Percentiles rank a stretch among this genome's conserved stretches.
These are phyloP conservation scores for Muraenolepis orangiensis DNA, from an alignment of 2,797 vertebrate genomes.

Conservation along the genomic window DNA sequence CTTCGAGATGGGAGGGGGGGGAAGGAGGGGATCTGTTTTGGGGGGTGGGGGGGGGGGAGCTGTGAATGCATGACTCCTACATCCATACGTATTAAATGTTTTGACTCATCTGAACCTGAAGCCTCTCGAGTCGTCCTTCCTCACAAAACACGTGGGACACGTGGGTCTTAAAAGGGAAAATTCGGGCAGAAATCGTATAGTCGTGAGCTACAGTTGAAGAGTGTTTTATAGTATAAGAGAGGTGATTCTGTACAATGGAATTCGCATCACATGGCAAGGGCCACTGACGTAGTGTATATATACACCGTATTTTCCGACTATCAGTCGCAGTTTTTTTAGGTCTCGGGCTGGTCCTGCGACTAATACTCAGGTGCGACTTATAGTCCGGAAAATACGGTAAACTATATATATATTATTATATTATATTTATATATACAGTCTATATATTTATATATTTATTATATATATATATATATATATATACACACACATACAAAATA, in stretches of 20 bases:
- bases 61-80: slow-evolving; percentile 66
- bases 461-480: background rate
- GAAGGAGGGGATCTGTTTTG: slow-evolving; percentile 12
- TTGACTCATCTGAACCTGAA: slow-evolving; percentile 45
- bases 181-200: slow-evolving; percentile 12
- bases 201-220: background rate
- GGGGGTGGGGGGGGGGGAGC: slow-evolving; percentile 54
- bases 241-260: background rate
- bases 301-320: too few species aligned
- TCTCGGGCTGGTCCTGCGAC: too few species aligned
- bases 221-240: too few species aligned
- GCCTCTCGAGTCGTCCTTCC: slow-evolving; percentile 35
- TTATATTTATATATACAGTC: background rate
- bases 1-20: background rate
- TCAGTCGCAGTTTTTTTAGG: too few species aligned
- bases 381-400: too few species aligned
- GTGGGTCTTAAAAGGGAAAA: slow-evolving; percentile 19
- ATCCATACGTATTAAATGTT: slow-evolving; percentile 70
- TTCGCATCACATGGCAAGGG: background rate
- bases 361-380: too few species aligned
- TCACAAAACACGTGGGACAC: slow-evolving; percentile 19
- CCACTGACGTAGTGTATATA: background rate
- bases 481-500: background rate
- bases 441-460: background rate
- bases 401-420: too few species aligned